A percentile compares a stretch with the other conserved stretches of the same genome.
phyloP scores from a whole-genome alignment of 2,888 invertebrate genomes.

The Drosophila nr. medialis region DNA sequence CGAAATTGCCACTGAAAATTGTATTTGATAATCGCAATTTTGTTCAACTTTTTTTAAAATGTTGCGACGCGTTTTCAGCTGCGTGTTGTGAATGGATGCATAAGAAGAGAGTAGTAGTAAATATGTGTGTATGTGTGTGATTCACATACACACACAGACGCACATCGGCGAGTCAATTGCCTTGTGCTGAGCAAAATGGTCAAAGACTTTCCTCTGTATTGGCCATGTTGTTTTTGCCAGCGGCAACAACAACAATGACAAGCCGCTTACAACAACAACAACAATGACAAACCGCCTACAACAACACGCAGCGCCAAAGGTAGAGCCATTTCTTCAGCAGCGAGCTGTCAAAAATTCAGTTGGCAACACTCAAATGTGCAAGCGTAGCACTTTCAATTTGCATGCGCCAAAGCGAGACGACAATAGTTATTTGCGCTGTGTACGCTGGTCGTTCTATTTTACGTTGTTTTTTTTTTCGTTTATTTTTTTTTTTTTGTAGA shows the following conservation, averaged over 20 bases:
- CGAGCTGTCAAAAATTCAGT: slow-evolving; percentile 52
- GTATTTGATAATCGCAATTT: slow-evolving; percentile 35
- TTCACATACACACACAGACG: slow-evolving; percentile 10
- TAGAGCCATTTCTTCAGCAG: slow-evolving; percentile 43
- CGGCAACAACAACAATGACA: too few species aligned
- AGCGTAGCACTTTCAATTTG: slow-evolving; percentile 33
- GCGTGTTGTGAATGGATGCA: slow-evolving; percentile 50
- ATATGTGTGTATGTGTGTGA: slow-evolving; percentile 31
- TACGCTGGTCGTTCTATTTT: slow-evolving; percentile 36
- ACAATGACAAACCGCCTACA: slow-evolving; percentile 33
- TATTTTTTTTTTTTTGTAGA: slow-evolving; percentile 9
- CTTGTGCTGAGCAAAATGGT: slow-evolving; percentile 22
- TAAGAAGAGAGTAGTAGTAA: slow-evolving; percentile 6
- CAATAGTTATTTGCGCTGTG: slow-evolving; percentile 25
- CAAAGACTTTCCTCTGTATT: too few species aligned
- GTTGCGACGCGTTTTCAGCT: slow-evolving; percentile 45
- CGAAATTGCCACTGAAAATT: slow-evolving; percentile 22
- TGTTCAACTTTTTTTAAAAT: slow-evolving; percentile 33
- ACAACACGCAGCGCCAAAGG: slow-evolving; percentile 64
- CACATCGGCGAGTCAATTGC: slow-evolving; percentile 11
- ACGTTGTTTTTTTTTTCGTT: not conserved
- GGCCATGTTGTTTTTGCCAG: too few species aligned
- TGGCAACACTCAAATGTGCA: slow-evolving; percentile 63
- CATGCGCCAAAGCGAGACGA: slow-evolving; percentile 52
- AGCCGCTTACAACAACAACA: too few species aligned